Evolutionary conservation across 1,140 invertebrate species (phyloP).

Genomic region (Bacillus rossius): DNA sequence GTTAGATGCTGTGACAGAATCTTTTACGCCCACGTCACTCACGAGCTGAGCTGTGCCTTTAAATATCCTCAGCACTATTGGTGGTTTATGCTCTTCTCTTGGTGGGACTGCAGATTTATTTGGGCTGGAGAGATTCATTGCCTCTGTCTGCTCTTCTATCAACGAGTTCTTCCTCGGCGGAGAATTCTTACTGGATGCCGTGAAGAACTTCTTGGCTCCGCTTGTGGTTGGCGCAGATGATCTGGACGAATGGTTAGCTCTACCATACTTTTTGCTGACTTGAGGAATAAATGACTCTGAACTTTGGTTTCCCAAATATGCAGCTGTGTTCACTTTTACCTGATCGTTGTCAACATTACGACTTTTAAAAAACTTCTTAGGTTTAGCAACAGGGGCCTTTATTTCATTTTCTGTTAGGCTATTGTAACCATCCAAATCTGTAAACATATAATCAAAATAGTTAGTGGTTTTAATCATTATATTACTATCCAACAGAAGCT

Average conservation of each 20-base stretch:
- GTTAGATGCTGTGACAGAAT: no score
- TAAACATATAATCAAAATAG: neutral
- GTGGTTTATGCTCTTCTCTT: constrained; percentile 51
- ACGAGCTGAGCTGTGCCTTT: constrained; percentile 55
- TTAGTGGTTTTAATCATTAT: no score
- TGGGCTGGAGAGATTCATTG: constrained; percentile 33
- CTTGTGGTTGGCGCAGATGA: neutral
- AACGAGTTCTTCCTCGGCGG: neutral
- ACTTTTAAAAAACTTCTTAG: constrained; percentile 89
- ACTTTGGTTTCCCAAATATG: constrained; percentile 10
- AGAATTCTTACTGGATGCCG: constrained; percentile 5
- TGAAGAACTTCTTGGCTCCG: constrained; percentile 19
- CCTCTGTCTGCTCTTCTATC: constrained; percentile 30
- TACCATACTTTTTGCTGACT: constrained; percentile 2
- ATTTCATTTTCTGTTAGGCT: no score
- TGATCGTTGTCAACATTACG: constrained; percentile 53
- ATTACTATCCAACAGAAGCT: no score
- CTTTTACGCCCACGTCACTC: neutral
- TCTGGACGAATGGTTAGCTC: neutral
- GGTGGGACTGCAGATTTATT: neutral
- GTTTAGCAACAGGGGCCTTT: constrained; percentile 50
- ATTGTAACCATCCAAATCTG: no score
- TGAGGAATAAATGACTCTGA: neutral
- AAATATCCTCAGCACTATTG: constrained; percentile 60
- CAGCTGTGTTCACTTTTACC: neutral